Evolutionary conservation across 2,888 invertebrate genomes (phyloP), one percentile per base, ranked within the genome.

Genomic region (Fissipunctia ypsillon): DNA sequence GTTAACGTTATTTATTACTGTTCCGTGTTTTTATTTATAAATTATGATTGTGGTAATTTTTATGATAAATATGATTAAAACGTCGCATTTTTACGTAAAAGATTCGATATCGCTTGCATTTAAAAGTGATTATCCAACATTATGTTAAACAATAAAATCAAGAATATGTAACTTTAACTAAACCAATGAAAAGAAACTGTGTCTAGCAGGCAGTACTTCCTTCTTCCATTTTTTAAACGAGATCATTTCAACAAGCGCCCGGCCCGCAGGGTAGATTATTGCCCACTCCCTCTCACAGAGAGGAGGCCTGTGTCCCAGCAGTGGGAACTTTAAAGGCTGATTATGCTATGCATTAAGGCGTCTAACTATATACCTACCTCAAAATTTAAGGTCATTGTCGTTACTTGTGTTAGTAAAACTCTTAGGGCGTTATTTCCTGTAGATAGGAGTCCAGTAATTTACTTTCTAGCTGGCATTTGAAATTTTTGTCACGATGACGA

Each of bases 21-120:
- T 69, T 38, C 43, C 35, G 61, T 52, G n/a, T 65, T 65, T 61
- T 61, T 28, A 52, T 52, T 60, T 25, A 63, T 72, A 57, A 50
- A 60, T 52, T 22, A 38, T 14, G 9, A 7, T 16, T 19, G 25
- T 38, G 2, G 2, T n/a, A 6, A 19, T 14, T 48, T 61, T 35
- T 52, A 16, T 43, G 3, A 35, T 14, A 35, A 28, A 48, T 48
- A 57, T 64, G 9, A 64, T 45, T 14, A 48, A 28, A 74, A 74
- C 14, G 22, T 43, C 43, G 9, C 14, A 5, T 54, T 48, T 6
- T 64, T 76, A 76, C 52, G 52, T 76, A 76, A 75, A 65, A 35
- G 4, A 35, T 50, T 50, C 28, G 19, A 52, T 19, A 35, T 59
- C 10, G 3, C 7, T 71, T 12, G 28, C 3, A n/a, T 73, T 48